A percentile compares a stretch with the other conserved stretches of the same genome.
These are phyloP conservation scores for Drosophila bifasciata DNA, from an alignment of 1,140 invertebrate species.

Conservation along the genomic window DNA sequence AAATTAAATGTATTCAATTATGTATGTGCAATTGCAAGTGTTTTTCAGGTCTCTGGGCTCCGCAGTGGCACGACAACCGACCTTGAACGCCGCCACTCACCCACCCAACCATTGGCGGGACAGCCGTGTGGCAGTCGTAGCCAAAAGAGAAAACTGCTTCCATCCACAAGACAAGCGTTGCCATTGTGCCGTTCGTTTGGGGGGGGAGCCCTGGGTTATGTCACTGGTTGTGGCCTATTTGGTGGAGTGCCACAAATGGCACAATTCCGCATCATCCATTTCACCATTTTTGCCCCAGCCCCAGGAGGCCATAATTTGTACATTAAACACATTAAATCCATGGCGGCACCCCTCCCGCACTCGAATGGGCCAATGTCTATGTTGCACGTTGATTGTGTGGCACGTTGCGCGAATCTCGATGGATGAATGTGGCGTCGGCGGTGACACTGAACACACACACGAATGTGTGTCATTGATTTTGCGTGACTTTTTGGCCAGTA, in stretches of 20 bases:
- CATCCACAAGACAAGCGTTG: constrained; percentile 30
- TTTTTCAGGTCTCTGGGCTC: background rate
- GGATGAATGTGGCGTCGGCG: background rate
- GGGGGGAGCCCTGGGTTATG: constrained; percentile 61
- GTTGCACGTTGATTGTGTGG: constrained; percentile 45
- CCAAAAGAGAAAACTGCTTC: constrained; percentile 28
- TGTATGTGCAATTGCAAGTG: too few relatives aligned
- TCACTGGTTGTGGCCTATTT: constrained; percentile 74
- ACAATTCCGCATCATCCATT: constrained; percentile 54
- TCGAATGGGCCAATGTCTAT: constrained; percentile 50
- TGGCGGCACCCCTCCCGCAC: constrained; percentile 29
- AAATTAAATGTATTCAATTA: too few relatives aligned
- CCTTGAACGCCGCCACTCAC: constrained; percentile 59
- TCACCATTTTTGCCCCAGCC: too few relatives aligned
- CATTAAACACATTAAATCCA: constrained; percentile 73
- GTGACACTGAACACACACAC: constrained; percentile 41
- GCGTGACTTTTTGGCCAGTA: constrained; percentile 8
- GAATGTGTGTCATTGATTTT: constrained; percentile 50
- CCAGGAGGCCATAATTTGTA: constrained; percentile 64
- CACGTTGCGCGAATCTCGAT: constrained; percentile 39
- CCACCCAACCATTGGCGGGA: too few relatives aligned
- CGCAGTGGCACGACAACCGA: constrained; percentile 28
- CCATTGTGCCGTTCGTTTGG: too few relatives aligned
- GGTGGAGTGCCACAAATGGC: constrained; percentile 72
- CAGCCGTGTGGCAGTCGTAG: background rate